Percentiles rank a stretch among this genome's conserved stretches.
Conservation (phyloP, 92 coral and sea anemone species). For the Siderastrea siderea region DNA sequence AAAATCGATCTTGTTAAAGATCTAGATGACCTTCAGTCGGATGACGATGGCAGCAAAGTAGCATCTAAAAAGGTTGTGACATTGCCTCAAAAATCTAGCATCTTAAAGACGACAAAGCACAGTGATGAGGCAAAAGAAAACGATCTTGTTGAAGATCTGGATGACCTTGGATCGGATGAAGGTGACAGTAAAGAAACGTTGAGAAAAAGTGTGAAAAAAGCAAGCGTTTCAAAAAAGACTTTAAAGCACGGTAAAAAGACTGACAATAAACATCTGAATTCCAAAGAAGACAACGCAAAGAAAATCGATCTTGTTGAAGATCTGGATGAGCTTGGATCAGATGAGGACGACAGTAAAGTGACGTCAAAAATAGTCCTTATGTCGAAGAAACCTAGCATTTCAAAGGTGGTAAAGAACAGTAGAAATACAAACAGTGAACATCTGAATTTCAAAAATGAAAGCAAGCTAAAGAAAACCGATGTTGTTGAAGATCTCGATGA, state of each 20-base stretch:
- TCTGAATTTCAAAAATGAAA: background rate
- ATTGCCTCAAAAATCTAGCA: background rate
- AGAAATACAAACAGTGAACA: background rate
- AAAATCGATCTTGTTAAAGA: conserved; percentile 34
- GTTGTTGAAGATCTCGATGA: conserved; percentile 43
- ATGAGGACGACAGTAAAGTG: background rate
- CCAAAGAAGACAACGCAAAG: background rate
- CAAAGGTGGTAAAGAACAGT: background rate
- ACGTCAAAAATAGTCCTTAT: background rate
- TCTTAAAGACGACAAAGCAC: background rate
- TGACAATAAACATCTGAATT: background rate
- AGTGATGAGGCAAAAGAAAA: background rate
- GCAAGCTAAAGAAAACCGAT: background rate
- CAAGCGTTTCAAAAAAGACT: background rate
- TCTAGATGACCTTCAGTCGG: conserved; percentile 52
- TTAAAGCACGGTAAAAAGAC: background rate
- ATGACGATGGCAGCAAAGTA: conserved; percentile 9
- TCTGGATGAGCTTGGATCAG: background rate
- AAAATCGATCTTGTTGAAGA: background rate
- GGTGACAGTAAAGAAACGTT: conserved; percentile 1
- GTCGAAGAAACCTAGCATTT: background rate
- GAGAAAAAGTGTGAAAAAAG: background rate
- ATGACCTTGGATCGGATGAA: conserved; percentile 48
- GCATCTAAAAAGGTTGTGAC: background rate
- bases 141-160: conserved; percentile 7